Percentiles rank a stretch among this genome's conserved stretches.
Conservation (phyloP, 2,113 vertebrate species). For the Circaetus gallicus region DNA sequence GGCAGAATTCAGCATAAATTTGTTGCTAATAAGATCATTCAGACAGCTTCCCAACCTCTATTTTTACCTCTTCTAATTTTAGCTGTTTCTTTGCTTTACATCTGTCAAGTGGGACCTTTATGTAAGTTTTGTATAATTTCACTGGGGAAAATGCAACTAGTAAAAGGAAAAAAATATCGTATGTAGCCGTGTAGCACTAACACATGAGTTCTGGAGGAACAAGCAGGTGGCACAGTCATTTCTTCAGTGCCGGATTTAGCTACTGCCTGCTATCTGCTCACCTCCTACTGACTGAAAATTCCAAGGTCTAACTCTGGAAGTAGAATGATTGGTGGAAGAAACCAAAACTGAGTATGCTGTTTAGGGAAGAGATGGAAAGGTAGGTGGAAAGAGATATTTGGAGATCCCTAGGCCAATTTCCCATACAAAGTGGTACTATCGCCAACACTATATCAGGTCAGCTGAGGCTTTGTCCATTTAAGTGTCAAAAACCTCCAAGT, state of each 20-base stretch:
- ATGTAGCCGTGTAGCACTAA: not conserved
- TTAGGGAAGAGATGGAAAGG: not conserved
- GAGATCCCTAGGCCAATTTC: not conserved
- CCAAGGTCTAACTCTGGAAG: not conserved
- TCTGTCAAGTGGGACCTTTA: not conserved
- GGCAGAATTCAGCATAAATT: not conserved
- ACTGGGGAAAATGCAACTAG: not conserved
- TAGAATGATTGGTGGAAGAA: not conserved
- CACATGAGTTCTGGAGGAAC: not conserved
- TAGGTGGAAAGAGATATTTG: not conserved
- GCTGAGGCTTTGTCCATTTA: not conserved
- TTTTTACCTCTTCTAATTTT: slow-evolving; percentile 50
- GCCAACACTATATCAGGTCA: not conserved
- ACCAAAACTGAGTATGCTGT: not conserved
- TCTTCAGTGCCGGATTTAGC: slow-evolving; percentile 15
- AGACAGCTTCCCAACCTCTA: not conserved
- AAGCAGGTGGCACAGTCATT: not conserved
- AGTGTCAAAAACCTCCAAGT: not conserved
- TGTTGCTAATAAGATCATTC: not conserved
- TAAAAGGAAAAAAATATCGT: not conserved
- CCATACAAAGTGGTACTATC: not conserved
- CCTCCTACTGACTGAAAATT: not conserved
- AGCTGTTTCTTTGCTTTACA: slow-evolving; percentile 15
- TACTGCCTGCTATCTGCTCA: not conserved
- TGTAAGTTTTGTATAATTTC: slow-evolving; percentile 1